A percentile compares a stretch with the other conserved stretches of the same genome.
phyloP scores from a whole-genome alignment of 2,113 vertebrate genomes.

The Neotragus pygmaeus region DNA sequence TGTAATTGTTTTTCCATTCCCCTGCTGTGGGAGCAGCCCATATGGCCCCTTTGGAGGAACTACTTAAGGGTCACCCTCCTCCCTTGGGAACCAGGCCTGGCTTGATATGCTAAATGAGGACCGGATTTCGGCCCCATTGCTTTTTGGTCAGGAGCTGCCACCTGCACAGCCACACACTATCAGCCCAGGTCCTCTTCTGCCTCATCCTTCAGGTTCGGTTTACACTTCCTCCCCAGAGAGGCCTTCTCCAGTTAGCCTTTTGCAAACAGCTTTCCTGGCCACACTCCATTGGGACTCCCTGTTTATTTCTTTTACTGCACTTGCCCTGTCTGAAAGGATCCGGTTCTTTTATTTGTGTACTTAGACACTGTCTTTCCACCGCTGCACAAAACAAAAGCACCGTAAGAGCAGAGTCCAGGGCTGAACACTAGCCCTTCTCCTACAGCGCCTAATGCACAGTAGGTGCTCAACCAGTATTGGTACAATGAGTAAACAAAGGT shows the following conservation, averaged over 20 bases:
- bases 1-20: not conserved
- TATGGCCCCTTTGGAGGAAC: not conserved
- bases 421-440: not conserved
- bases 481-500: not conserved
- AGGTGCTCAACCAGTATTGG: not conserved
- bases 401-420: not conserved
- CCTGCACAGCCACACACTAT: not conserved
- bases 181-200: not conserved
- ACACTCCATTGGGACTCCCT: not conserved
- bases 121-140: not conserved
- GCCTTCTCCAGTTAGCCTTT: not conserved
- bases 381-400: not conserved
- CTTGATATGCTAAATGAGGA: not conserved
- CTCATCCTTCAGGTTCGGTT: not conserved
- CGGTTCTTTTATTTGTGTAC: not conserved
- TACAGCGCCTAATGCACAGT: not conserved
- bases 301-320: not conserved
- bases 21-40: not conserved
- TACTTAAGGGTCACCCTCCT: not conserved
- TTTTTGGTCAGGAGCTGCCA: not conserved
- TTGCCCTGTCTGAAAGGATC: not conserved
- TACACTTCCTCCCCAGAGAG: not conserved
- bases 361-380: not conserved
- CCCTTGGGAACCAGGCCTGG: not conserved
- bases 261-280: not conserved